Evolutionary conservation across 2,797 vertebrate genomes (phyloP), one percentile per base, ranked within the genome.

Genomic region (Sciaenops ocellatus): DNA sequence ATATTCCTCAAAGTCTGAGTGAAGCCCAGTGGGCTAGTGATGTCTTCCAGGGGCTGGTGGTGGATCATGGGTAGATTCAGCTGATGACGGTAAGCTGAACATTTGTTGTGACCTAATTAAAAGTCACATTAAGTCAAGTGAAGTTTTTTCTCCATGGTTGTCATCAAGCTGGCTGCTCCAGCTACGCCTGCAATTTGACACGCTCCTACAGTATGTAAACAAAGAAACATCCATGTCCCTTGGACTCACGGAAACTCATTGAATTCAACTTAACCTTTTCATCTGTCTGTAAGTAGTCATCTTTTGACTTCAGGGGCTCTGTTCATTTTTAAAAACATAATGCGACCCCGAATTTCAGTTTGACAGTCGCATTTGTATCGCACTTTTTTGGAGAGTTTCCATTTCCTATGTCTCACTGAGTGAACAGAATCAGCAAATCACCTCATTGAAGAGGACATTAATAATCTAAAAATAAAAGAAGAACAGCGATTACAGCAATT

Each of bases 1-100:
- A 71, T 69, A 61, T 89, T 91, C 86, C 85, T 90, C 80, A 88
- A 90, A 89, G 86, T 82, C 65, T 24, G 82, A 86, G 48, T 30
- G 76, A 79, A 77, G 82, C 55, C 52, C 66, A 56, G 76, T 24
- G 69, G 55, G 82, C 10, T 52, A 50, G 22, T 54, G 66, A 75
- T 67, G 50, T 69, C 41, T 71, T 85, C 46, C 30, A 52, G 72
- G 63, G 61, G 65, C 69, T 62, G 50, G 16, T 18, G 67, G 67
- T 26, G 48, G 66, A 85, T 85, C 74, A 73, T 64, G 69, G 66
- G 72, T 48, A 79, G 76, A 85, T 81, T 38, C 1, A 63, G 64
- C 71, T 64, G 82, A 86, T 80, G 71, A 85, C 80, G 80, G 67
- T 65, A 68, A 67, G 57, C 48, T 73, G 67, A 87, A 83, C 72